A percentile compares a stretch with the other conserved stretches of the same genome.
These are phyloP conservation scores for Meda fulgida DNA, from an alignment of 2,797 vertebrate genomes.

Conservation along the genomic window DNA sequence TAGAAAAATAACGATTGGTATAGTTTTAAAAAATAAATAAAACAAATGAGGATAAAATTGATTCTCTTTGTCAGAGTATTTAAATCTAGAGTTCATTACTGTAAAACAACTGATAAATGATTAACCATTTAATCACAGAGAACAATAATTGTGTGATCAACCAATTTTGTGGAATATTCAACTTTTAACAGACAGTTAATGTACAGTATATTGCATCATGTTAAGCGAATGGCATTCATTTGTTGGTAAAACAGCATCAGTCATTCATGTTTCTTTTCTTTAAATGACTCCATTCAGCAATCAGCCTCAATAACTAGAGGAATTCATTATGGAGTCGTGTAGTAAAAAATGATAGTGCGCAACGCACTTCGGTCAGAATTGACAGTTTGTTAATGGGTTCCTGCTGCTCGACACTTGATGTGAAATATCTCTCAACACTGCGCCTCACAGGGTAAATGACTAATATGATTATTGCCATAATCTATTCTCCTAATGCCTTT, in stretches of 20 bases:
- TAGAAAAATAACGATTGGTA: background rate
- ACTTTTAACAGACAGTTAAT: background rate
- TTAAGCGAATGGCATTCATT: background rate
- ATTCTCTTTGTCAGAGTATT: background rate
- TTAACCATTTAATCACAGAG: background rate
- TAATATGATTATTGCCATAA: constrained; percentile 62
- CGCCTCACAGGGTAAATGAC: constrained; percentile 49
- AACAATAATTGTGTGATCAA: background rate
- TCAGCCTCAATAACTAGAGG: constrained; percentile 45
- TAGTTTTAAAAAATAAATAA: background rate
- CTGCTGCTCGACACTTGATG: constrained; percentile 51
- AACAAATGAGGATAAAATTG: background rate
- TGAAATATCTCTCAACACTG: constrained; percentile 45
- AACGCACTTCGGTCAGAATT: constrained; percentile 48
- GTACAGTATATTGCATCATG: background rate
- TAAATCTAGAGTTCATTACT: background rate
- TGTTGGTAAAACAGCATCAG: background rate
- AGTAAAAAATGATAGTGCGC: constrained; percentile 57
- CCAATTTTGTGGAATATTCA: background rate
- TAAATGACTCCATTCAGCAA: constrained; percentile 2
- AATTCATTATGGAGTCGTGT: constrained; percentile 52
- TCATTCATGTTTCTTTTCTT: constrained; percentile 1
- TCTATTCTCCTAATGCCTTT: constrained; percentile 48
- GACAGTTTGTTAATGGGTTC: constrained; percentile 44
- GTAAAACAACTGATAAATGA: background rate